phyloP scores from a whole-genome alignment of 2,113 vertebrate species.

The Charina bottae region DNA sequence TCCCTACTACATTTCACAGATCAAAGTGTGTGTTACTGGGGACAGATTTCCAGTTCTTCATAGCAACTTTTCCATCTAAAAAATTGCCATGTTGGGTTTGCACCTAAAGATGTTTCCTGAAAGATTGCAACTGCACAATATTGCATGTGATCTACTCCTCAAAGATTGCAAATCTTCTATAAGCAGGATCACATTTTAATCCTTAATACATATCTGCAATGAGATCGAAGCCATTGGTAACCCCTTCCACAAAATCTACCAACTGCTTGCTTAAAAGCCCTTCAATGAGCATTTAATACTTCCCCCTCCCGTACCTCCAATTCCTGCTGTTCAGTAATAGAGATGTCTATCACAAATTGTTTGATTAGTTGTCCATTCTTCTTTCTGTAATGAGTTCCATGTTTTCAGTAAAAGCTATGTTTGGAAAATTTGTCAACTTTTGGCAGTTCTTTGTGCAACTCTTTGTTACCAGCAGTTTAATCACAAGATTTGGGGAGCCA shows the following conservation, averaged over 20 bases:
- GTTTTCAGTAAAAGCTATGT: not conserved
- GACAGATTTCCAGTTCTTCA: not conserved
- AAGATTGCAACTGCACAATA: not conserved
- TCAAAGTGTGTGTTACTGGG: not conserved
- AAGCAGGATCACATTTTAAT: not conserved
- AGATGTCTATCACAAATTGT: not conserved
- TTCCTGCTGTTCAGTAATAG: not conserved
- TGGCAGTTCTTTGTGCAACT: not conserved
- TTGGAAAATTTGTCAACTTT: not conserved
- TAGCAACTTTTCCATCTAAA: not conserved
- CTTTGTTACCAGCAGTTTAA: not conserved
- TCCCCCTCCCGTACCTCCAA: not conserved
- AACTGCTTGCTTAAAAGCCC: not conserved
- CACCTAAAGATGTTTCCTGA: not conserved
- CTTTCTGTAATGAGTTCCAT: not conserved
- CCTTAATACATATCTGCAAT: not conserved
- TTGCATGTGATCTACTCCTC: not conserved
- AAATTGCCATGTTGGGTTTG: not conserved
- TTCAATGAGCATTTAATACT: not conserved
- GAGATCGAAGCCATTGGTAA: not conserved
- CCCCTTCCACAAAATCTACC: not conserved
- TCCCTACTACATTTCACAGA: not conserved
- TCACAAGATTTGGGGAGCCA: not conserved
- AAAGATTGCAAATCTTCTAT: not conserved
- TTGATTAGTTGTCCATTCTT: not conserved